phyloP scores from a whole-genome alignment of 92 coral and sea anemone genomes.

The Paramuricea clavata region DNA sequence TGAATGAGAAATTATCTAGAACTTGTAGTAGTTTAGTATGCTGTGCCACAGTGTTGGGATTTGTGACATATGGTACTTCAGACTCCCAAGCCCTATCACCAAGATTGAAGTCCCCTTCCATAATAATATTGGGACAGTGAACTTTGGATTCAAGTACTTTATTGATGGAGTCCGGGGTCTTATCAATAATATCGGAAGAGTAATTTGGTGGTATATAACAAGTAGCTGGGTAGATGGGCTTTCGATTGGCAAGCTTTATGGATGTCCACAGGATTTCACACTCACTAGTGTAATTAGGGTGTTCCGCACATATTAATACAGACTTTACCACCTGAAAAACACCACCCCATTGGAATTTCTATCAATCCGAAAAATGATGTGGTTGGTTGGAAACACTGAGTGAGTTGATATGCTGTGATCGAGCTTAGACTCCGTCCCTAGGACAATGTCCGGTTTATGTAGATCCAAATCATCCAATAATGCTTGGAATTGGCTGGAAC shows the following conservation, averaged over 20 bases:
- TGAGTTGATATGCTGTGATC: too few species aligned
- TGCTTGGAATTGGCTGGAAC: slow-evolving; percentile 51
- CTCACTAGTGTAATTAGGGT: too few species aligned
- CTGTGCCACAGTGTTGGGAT: slow-evolving; percentile 43
- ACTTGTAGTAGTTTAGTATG: slow-evolving; percentile 47
- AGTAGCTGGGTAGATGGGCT: slow-evolving; percentile 45
- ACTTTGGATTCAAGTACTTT: slow-evolving; percentile 21
- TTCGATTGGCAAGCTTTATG: slow-evolving; percentile 38
- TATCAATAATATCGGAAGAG: slow-evolving; percentile 45
- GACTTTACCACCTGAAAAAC: too few species aligned
- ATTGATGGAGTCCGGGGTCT: slow-evolving; percentile 53
- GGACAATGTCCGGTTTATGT: slow-evolving; percentile 57
- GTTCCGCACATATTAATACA: too few species aligned
- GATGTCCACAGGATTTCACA: too few species aligned
- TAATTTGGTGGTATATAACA: slow-evolving; percentile 68
- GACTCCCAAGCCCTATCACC: slow-evolving; percentile 65
- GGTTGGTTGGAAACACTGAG: slow-evolving; percentile 51
- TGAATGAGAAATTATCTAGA: slow-evolving; percentile 55
- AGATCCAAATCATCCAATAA: slow-evolving; percentile 45
- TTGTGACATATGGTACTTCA: slow-evolving; percentile 46
- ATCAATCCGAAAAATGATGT: slow-evolving; percentile 35
- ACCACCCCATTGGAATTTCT: slow-evolving; percentile 46
- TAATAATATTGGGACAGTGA: slow-evolving; percentile 59
- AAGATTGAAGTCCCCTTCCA: slow-evolving; percentile 66
- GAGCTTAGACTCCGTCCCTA: slow-evolving; percentile 54